phyloP scores from a whole-genome alignment of 2,888 invertebrate genomes.

The Agrypnus murinus region DNA sequence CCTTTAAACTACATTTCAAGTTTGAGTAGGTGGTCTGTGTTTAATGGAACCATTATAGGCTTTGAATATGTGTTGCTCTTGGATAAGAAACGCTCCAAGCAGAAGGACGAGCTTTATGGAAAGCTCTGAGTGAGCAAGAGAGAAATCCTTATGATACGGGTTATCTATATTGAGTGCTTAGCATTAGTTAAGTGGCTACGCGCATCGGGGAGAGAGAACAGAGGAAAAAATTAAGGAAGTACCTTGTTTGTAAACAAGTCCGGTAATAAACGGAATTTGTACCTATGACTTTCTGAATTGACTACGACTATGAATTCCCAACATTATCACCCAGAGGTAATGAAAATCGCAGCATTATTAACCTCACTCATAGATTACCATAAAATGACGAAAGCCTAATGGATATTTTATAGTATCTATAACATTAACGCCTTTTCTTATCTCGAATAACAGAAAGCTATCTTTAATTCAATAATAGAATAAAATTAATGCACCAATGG shows the following conservation, averaged over 20 bases:
- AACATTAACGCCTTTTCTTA: conserved; percentile 40
- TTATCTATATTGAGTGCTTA: conserved; percentile 60
- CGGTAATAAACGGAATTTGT: conserved; percentile 26
- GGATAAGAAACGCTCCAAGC: conserved; percentile 47
- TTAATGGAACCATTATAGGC: conserved; percentile 63
- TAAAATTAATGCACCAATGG: conserved; percentile 27
- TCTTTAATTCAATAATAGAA: conserved; percentile 40
- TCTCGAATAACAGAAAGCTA: conserved; percentile 38
- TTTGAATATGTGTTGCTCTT: conserved; percentile 54
- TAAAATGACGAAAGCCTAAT: conserved; percentile 51
- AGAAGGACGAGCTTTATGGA: conserved; percentile 24
- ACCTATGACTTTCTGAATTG: too few relatives aligned
- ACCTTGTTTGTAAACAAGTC: conserved; percentile 29
- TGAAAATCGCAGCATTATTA: conserved; percentile 31
- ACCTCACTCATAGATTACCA: conserved; percentile 35
- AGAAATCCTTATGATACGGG: conserved; percentile 44
- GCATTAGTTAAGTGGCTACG: conserved; percentile 59
- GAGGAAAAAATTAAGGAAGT: conserved; percentile 56
- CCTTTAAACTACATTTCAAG: conserved; percentile 61
- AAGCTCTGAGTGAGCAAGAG: conserved; percentile 33
- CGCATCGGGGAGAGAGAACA: conserved; percentile 55
- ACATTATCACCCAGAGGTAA: conserved; percentile 15
- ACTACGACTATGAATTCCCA: too few relatives aligned
- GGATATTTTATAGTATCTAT: conserved; percentile 50
- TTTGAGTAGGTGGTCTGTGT: conserved; percentile 61